phyloP scores from a whole-genome alignment of 2,888 invertebrate species.

The Drosophila diplacantha region DNA sequence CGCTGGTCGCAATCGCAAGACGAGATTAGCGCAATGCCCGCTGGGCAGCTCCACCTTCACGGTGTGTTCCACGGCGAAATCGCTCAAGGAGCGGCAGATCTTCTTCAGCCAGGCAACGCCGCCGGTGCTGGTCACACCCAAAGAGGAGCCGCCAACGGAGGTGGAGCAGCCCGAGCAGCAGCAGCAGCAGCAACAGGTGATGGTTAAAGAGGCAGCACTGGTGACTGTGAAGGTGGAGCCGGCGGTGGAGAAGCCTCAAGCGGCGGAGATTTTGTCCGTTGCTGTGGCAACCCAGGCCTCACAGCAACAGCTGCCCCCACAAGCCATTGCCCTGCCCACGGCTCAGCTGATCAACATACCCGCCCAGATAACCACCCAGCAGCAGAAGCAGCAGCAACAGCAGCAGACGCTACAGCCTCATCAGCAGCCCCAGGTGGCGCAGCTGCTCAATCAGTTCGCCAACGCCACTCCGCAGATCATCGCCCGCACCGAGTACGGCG shows the following conservation, averaged over 20 bases:
- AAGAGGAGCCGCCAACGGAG: slow-evolving; percentile 33
- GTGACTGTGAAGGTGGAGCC: slow-evolving; percentile 64
- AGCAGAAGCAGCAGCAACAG: slow-evolving; percentile 35
- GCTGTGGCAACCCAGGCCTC: slow-evolving; percentile 11
- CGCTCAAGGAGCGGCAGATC: slow-evolving; percentile 37
- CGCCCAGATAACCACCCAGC: slow-evolving; percentile 57
- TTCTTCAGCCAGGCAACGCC: slow-evolving; percentile 68
- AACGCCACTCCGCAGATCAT: slow-evolving; percentile 51
- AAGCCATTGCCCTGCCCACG: slow-evolving; percentile 32
- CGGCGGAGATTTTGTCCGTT: slow-evolving; percentile 16
- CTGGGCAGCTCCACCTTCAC: slow-evolving; percentile 61
- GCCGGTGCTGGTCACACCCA: slow-evolving; percentile 30
- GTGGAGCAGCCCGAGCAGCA: slow-evolving; percentile 26
- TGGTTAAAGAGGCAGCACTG: slow-evolving; percentile 33
- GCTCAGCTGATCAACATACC: slow-evolving; percentile 56
- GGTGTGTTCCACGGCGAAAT: slow-evolving; percentile 30
- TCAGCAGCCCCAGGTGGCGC: slow-evolving; percentile 38
- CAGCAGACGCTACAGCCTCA: slow-evolving; percentile 26
- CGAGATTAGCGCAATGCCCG: slow-evolving; percentile 30
- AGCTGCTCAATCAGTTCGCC: slow-evolving; percentile 54
- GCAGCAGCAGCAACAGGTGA: slow-evolving; percentile 14
- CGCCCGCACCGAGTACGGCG: slow-evolving; percentile 51
- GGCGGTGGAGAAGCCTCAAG: slow-evolving; percentile 36
- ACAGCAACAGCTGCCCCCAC: slow-evolving; percentile 14
- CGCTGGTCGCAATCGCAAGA: slow-evolving; percentile 40